Conservation (phyloP, 2,888 invertebrate species). For the Sicus ferrugineus region DNA sequence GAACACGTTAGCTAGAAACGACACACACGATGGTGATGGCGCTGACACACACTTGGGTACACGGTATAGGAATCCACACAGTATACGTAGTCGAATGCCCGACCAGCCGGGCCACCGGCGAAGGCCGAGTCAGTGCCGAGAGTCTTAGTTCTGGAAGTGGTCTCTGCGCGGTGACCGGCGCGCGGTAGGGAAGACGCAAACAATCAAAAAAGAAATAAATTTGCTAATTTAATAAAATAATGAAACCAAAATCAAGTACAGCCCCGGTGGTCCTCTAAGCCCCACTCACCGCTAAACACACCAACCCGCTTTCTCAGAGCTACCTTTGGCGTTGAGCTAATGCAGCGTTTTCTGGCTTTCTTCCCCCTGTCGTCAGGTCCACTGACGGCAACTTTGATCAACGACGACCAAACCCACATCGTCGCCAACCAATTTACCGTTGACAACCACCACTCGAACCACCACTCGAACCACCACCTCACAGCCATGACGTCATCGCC, state of each 20-base stretch:
- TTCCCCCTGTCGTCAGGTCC: slow-evolving; percentile 66
- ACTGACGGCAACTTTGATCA: slow-evolving; percentile 63
- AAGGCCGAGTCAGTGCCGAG: slow-evolving; percentile 1
- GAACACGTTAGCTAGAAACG: slow-evolving; percentile 34
- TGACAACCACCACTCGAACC: slow-evolving; percentile 47
- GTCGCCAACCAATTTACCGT: slow-evolving; percentile 40
- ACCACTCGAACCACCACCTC: slow-evolving; percentile 46
- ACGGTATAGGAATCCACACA: slow-evolving; percentile 29
- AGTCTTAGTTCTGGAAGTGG: too few species aligned
- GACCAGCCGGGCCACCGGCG: slow-evolving; percentile 10
- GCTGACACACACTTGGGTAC: slow-evolving; percentile 50
- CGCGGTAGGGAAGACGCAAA: slow-evolving; percentile 40
- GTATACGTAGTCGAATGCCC: slow-evolving; percentile 9
- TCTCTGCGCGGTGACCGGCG: not conserved
- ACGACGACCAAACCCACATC: slow-evolving; percentile 39
- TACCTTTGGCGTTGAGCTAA: slow-evolving; percentile 64
- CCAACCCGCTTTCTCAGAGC: slow-evolving; percentile 39
- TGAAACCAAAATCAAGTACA: slow-evolving; percentile 42
- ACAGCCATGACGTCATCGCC: slow-evolving; percentile 59
- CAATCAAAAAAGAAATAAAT: slow-evolving; percentile 60
- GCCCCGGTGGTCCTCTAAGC: not conserved
- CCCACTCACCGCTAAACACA: slow-evolving; percentile 11
- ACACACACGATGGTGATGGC: slow-evolving; percentile 58
- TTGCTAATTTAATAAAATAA: slow-evolving; percentile 42
- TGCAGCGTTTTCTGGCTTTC: slow-evolving; percentile 66